phyloP scores from a whole-genome alignment of 1,140 invertebrate genomes.

The Drosophila azteca region DNA sequence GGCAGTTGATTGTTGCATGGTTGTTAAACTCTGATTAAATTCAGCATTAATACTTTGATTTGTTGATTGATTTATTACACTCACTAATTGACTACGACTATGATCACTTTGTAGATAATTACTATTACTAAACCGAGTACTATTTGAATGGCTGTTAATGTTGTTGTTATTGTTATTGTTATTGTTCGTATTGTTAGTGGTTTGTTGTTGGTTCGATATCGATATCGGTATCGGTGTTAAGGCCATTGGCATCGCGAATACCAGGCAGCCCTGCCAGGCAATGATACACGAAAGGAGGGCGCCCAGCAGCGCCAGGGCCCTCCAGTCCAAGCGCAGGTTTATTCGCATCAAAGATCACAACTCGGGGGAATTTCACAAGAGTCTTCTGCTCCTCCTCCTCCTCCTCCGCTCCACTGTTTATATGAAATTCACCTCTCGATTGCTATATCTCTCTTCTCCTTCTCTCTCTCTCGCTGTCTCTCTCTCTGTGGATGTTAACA shows the following conservation, averaged over 20 bases:
- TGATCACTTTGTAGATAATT: conserved; percentile 75
- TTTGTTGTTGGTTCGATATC: conserved; percentile 32
- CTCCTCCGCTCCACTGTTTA: conserved; percentile 18
- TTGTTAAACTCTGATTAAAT: conserved; percentile 70
- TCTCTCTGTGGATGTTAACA: conserved; percentile 30
- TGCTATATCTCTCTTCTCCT: conserved; percentile 10
- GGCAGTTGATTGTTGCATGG: background rate
- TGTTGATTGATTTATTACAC: conserved; percentile 54
- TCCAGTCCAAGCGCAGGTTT: conserved; percentile 82
- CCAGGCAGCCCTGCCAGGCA: conserved; percentile 64
- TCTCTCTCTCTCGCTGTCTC: conserved; percentile 17
- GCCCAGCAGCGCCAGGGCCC: conserved; percentile 84
- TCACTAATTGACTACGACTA: conserved; percentile 68
- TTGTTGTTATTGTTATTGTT: conserved; percentile 17
- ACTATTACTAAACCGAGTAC: conserved; percentile 55
- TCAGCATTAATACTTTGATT: conserved; percentile 81
- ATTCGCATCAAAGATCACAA: conserved; percentile 83
- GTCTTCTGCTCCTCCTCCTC: conserved; percentile 17
- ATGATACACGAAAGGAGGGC: conserved; percentile 82
- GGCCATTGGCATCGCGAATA: conserved; percentile 71
- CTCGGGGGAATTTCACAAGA: conserved; percentile 48
- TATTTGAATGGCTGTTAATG: conserved; percentile 31
- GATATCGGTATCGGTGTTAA: conserved; percentile 26
- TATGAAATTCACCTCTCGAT: conserved; percentile 24
- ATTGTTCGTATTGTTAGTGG: too few relatives aligned